Evolutionary conservation across 2,797 vertebrate genomes (phyloP), one percentile per base, ranked within the genome.

Genomic region (Scolopax rusticola): DNA sequence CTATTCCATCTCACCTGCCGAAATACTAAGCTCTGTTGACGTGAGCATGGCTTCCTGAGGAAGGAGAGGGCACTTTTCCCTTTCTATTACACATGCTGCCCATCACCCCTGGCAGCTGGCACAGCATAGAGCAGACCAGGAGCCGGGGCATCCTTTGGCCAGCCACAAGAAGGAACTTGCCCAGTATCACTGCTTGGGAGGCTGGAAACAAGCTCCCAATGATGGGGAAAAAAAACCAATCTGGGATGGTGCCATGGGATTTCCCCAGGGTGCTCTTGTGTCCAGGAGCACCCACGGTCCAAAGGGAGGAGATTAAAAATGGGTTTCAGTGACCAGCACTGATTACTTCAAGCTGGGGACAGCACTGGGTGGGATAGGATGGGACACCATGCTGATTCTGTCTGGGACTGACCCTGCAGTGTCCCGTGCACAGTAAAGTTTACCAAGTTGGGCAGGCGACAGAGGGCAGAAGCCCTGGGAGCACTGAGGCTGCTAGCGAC

Each of bases 351-450:
- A 25, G 28, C 57, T 57, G 23, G 51, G 73, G 51, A 77, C 41
- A 76, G 9, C 17, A 9, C 69, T 43, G 41, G 41, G 17, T n/a
- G 48, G 76, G 48, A 28, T 61, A 50, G 41, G 41, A 20, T n/a
- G 48, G 76, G 48, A 28, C 57, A 51, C 4, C 12, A 12, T 2
- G 24, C 74, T 54, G 74, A 36, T 33, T 47, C 15, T 0, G 0
- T 12, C 51, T 0, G 1, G 57, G 45, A 47, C 30, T 0, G 2
- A 33, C 4, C 59, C 32, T 7, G 11, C 28, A 18, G 59, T 27
- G 19, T 24, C 33, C 41, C 2, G 1, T 8, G 13, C 1, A 1
- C 3, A 43, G 56, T 1, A 12, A 20, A 12, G 12, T 24, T 30
- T 21, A 45, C 18, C 45, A 32, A 32, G 36, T 2, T 0, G 20